Conservation (phyloP, 2,113 vertebrate genomes). For the Rissa tridactyla region DNA sequence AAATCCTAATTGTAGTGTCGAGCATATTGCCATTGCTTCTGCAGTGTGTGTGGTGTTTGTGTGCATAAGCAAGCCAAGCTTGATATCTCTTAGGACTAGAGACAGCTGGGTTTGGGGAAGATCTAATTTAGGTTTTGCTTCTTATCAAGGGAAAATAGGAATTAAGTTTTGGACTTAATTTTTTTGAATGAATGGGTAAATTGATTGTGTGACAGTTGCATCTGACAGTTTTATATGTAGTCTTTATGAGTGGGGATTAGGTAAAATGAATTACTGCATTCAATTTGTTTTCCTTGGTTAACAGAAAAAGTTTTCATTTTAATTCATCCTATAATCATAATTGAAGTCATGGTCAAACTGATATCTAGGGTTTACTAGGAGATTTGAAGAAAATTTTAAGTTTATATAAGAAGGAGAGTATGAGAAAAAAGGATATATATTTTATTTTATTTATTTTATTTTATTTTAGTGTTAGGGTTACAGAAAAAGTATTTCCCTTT, state of each 20-base stretch:
- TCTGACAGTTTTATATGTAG: neutral
- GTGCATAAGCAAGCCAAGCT: neutral
- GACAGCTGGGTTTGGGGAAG: neutral
- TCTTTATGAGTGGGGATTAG: neutral
- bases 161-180: neutral
- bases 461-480: neutral
- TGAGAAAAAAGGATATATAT: neutral
- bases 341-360: neutral
- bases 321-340: neutral
- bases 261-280: neutral
- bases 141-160: neutral
- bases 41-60: neutral
- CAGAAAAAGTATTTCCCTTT: neutral
- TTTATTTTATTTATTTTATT: too few species aligned
- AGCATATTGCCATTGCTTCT: neutral
- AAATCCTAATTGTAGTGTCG: rapidly evolving
- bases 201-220: neutral
- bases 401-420: neutral
- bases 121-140: neutral
- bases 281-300: neutral
- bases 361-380: neutral
- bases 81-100: neutral
- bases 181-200: neutral
- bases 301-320: neutral
- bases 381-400: neutral